Evolutionary conservation across 2,113 vertebrate species (phyloP).

Genomic region (Oryctolagus cuniculus): mOryCun1.1 NC_091449.1:60884001-60884500

Average conservation of each 20-base stretch:
- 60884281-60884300: conserved; percentile 31
- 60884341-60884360: background rate
- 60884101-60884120: background rate
- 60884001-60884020: background rate
- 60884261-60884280: conserved; percentile 82
- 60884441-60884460: conserved; percentile 11
- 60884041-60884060: conserved; percentile 53
- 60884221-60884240: conserved; percentile 62
- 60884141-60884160: background rate
- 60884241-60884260: conserved; percentile 53
- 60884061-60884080: conserved; percentile 24
- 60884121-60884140: background rate
- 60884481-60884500: conserved; percentile 71
- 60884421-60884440: conserved; percentile 6
- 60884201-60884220: conserved; percentile 78
- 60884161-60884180: conserved; percentile 47
- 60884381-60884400: background rate
- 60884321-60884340: conserved; percentile 38
- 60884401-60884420: background rate
- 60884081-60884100: background rate
- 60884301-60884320: background rate
- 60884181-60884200: conserved; percentile 66
- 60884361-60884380: accelerated
- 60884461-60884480: conserved; percentile 63
- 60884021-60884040: conserved; percentile 68